Evolutionary conservation across 2,888 invertebrate genomes (phyloP).

Genomic region (Campopleginae sp.): DNA sequence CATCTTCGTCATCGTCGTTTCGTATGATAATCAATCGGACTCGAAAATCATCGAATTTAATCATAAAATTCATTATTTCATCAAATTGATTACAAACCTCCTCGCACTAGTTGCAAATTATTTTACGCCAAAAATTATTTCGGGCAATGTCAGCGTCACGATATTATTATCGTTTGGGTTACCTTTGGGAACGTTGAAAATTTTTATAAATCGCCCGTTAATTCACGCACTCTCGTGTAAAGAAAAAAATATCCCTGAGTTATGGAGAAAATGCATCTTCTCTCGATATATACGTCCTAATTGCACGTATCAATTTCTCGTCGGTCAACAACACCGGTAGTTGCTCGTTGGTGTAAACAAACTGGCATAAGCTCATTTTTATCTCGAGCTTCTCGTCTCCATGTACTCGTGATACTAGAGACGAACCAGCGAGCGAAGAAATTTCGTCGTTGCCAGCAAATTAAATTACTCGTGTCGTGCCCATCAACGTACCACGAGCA

Average conservation of each 20-base stretch:
- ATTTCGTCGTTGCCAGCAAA: constrained; percentile 37
- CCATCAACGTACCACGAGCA: constrained; percentile 9
- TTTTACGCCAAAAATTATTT: no score
- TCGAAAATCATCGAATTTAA: background rate
- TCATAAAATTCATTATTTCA: background rate
- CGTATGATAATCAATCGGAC: background rate
- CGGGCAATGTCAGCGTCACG: background rate
- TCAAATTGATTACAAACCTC: background rate
- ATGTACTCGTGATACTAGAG: constrained; percentile 33
- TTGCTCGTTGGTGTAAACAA: constrained; percentile 15
- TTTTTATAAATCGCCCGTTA: background rate
- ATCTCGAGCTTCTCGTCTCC: background rate
- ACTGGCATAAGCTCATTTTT: constrained; percentile 10
- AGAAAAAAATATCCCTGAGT: background rate
- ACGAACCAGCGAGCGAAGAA: constrained; percentile 24
- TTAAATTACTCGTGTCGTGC: constrained; percentile 43
- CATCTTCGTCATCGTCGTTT: background rate
- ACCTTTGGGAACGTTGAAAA: background rate
- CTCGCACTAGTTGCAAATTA: background rate
- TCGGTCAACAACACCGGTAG: constrained; percentile 28
- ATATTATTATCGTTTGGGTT: background rate
- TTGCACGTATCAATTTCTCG: constrained; percentile 5
- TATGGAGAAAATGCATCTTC: background rate
- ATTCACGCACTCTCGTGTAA: background rate
- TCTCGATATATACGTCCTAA: background rate